These are phyloP conservation scores for Tipula confusa DNA, from an alignment of 2,888 invertebrate genomes.

Conservation along the genomic window DNA sequence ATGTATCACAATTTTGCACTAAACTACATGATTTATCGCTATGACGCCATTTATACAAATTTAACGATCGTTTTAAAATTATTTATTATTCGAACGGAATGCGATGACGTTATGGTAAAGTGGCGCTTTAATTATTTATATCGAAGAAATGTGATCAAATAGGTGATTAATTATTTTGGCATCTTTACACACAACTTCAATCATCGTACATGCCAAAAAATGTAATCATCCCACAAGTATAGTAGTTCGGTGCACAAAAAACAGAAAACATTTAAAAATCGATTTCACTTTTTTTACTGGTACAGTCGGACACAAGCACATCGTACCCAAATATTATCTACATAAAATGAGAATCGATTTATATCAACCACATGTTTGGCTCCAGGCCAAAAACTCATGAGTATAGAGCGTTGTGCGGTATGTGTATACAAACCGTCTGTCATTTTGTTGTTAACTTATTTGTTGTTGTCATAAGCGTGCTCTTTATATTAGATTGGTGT, in stretches of 20 bases:
- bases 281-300: background rate
- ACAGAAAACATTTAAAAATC: background rate
- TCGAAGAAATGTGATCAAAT: background rate
- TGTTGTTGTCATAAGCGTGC: background rate
- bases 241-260: background rate
- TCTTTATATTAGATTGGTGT: background rate
- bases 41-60: background rate
- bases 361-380: background rate
- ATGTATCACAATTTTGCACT: background rate
- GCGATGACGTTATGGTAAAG: background rate
- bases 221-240: background rate
- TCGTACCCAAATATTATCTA: background rate
- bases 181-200: background rate
- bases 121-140: background rate
- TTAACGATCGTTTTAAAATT: background rate
- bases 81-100: background rate
- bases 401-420: background rate
- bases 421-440: background rate
- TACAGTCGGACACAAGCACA: background rate
- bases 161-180: background rate
- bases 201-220: background rate
- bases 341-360: background rate
- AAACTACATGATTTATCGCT: background rate
- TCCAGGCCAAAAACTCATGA: background rate
- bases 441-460: background rate